Conservation (phyloP, 2,113 vertebrate species). For the Pangasianodon gigas region DNA sequence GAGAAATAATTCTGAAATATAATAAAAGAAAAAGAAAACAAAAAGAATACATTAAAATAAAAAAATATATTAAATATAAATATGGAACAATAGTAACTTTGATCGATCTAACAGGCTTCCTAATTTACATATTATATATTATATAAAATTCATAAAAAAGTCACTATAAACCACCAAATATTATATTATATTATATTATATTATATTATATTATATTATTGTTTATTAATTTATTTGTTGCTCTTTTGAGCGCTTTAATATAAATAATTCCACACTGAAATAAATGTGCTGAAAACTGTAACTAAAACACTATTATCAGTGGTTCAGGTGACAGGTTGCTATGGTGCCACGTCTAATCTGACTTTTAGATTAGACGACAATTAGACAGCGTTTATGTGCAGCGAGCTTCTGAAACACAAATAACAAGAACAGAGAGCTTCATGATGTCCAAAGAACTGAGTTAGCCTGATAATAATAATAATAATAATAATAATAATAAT, state of each 20-base stretch:
- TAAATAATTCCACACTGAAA: background rate
- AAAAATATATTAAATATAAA: background rate
- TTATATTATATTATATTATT: background rate
- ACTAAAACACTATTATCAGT: background rate
- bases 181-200: background rate
- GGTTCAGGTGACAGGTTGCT: background rate
- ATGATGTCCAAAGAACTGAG: background rate
- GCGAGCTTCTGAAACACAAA: constrained; percentile 30
- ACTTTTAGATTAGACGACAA: constrained; percentile 35
- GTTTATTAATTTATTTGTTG: no score
- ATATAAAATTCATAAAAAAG: background rate
- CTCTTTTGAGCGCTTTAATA: background rate
- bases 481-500: background rate
- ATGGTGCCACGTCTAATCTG: constrained; percentile 21
- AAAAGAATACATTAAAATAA: background rate
- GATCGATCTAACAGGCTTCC: background rate
- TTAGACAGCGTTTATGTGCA: constrained; percentile 10
- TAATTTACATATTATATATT: background rate
- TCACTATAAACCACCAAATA: background rate
- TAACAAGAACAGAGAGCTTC: constrained; percentile 21
- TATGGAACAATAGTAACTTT: background rate
- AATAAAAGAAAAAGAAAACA: background rate
- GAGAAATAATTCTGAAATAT: background rate
- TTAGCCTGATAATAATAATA: background rate
- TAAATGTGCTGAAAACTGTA: background rate